A percentile compares a stretch with the other conserved stretches of the same genome.
Conservation (phyloP, 2,797 vertebrate genomes). For the Sibirionetta formosa region DNA sequence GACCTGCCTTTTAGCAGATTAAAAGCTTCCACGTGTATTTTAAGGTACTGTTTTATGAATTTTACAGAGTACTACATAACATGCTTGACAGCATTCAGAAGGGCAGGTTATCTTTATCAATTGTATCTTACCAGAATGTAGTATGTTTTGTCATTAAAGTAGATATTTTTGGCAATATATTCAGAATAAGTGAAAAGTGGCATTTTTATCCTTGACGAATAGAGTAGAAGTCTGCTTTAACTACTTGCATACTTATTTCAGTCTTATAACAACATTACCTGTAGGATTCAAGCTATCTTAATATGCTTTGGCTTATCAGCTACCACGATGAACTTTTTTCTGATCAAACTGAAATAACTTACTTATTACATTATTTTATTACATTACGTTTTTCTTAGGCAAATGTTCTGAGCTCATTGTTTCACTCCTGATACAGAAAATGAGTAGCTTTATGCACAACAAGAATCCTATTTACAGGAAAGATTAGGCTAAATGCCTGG, state of each 20-base stretch:
- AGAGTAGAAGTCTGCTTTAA: background rate
- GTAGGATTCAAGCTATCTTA: background rate
- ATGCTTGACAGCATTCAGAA: background rate
- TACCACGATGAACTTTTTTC: background rate
- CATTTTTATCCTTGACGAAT: background rate
- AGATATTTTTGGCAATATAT: background rate
- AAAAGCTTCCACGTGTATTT: background rate
- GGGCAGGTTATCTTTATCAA: background rate
- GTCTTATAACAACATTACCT: background rate
- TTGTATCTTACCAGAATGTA: background rate
- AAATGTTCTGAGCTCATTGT: background rate
- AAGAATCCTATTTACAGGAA: background rate
- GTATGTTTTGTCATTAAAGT: background rate
- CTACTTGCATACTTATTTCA: background rate
- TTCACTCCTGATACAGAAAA: background rate
- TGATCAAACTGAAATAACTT: slow-evolving; percentile 22
- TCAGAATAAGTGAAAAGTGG: background rate
- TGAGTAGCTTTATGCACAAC: background rate
- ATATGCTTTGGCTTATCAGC: background rate
- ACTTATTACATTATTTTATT: background rate
- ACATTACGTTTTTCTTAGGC: background rate
- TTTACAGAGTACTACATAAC: background rate
- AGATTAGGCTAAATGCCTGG: slow-evolving; percentile 25
- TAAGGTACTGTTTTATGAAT: background rate
- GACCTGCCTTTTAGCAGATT: background rate